A percentile compares a stretch with the other conserved stretches of the same genome.
phyloP scores from a whole-genome alignment of 2,888 invertebrate genomes.

The Pollenia griseotomentosa region DNA sequence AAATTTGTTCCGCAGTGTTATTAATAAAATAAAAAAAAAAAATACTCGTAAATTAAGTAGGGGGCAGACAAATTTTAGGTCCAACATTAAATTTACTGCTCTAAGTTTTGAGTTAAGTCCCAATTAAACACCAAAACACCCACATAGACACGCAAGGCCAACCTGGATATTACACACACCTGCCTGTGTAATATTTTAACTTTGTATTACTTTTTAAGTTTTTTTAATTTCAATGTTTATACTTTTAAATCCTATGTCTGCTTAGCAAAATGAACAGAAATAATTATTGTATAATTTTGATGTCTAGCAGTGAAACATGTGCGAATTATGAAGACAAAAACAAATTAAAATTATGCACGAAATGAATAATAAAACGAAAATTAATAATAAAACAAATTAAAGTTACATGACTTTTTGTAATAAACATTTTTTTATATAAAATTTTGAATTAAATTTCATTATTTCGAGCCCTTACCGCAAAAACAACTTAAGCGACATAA shows the following conservation, averaged over 20 bases:
- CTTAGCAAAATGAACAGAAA: background rate
- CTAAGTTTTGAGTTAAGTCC: constrained; percentile 1
- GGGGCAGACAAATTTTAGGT: too few species aligned
- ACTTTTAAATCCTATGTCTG: background rate
- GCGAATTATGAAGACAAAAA: constrained; percentile 12
- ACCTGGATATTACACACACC: background rate
- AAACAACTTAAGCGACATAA: too few species aligned
- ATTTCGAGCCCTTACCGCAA: too few species aligned
- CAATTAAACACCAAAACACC: background rate
- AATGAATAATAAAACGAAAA: background rate
- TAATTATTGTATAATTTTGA: background rate
- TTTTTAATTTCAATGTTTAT: background rate
- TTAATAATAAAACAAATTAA: background rate
- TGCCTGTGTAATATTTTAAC: background rate
- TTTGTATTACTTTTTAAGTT: constrained; percentile 3
- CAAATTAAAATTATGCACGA: background rate
- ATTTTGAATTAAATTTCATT: background rate
- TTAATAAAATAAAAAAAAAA: too few species aligned
- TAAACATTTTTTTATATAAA: background rate
- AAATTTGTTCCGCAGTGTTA: too few species aligned
- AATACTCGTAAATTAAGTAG: too few species aligned
- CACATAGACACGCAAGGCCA: background rate
- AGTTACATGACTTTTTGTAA: too few species aligned
- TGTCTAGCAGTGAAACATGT: constrained; percentile 11
- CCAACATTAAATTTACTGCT: background rate